A percentile compares a stretch with the other conserved stretches of the same genome.
Conservation (phyloP, 2,888 invertebrate genomes). For the Synergus japonicus region DNA sequence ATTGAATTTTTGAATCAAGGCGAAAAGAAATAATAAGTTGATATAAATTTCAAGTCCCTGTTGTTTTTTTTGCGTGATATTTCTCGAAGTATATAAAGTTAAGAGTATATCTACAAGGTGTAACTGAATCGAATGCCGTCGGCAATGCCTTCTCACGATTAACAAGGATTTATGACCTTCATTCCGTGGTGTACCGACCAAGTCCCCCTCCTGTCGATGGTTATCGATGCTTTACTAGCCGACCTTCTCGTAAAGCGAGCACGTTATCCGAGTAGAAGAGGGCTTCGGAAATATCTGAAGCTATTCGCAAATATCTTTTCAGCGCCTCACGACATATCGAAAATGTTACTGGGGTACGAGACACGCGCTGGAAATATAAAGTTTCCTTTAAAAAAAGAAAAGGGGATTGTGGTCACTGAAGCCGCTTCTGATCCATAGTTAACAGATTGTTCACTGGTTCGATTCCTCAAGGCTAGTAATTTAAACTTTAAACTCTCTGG, state of each 20-base stretch:
- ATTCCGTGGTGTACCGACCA: slow-evolving; percentile 35
- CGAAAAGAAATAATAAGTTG: not conserved
- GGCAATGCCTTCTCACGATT: slow-evolving; percentile 39
- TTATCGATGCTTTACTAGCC: slow-evolving; percentile 39
- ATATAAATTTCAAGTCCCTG: not conserved
- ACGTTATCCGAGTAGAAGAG: slow-evolving; percentile 24
- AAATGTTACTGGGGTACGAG: not conserved
- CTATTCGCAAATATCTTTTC: slow-evolving; percentile 1
- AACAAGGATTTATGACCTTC: slow-evolving; percentile 41
- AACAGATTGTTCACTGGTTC: not conserved
- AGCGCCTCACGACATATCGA: not conserved
- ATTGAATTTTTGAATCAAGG: not conserved
- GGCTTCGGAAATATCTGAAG: slow-evolving; percentile 6
- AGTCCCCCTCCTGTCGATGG: slow-evolving; percentile 35
- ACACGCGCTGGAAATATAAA: not conserved
- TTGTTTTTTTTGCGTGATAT: slow-evolving; percentile 23
- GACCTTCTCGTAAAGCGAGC: slow-evolving; percentile 36
- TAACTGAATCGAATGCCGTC: slow-evolving; percentile 37
- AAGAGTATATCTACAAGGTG: slow-evolving; percentile 37
- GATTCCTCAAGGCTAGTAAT: not conserved
- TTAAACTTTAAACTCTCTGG: not conserved
- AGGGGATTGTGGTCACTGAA: not conserved
- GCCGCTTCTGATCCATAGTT: not conserved
- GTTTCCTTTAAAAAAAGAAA: not conserved
- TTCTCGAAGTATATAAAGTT: slow-evolving; percentile 7